A percentile compares a stretch with the other conserved stretches of the same genome.
Evolutionary conservation across 2,113 vertebrate genomes (phyloP).

Genomic region (Eonycteris spelaea): DNA sequence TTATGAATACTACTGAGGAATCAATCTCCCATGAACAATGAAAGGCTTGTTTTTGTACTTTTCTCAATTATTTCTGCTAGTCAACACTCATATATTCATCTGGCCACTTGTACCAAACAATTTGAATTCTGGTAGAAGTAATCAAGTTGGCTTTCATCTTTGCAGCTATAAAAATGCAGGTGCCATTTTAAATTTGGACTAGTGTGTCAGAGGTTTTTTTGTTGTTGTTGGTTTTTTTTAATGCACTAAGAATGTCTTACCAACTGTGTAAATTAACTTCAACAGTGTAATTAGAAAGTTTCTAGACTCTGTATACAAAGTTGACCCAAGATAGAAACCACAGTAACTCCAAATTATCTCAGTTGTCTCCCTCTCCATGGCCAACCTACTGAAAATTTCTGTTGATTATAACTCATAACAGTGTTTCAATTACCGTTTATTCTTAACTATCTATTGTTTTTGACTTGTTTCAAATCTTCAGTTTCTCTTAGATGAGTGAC

Average conservation of each 20-base stretch:
- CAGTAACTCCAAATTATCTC: neutral
- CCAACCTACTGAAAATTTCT: neutral
- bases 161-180: conserved; percentile 18
- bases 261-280: neutral
- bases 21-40: conserved; percentile 25
- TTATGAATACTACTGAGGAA: neutral
- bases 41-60: neutral
- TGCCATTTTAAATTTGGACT: conserved; percentile 23
- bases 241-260: neutral
- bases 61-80: neutral
- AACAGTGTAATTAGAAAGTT: neutral
- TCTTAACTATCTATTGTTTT: neutral
- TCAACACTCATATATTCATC: conserved; percentile 14
- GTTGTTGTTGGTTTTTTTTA: too few species aligned
- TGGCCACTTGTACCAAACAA: conserved; percentile 6
- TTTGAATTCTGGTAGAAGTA: neutral
- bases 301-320: neutral
- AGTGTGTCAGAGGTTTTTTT: neutral
- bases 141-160: neutral
- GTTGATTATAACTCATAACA: neutral
- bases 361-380: neutral
- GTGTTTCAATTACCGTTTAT: neutral
- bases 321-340: neutral
- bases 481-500: neutral
- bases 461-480: neutral